Evolutionary conservation across 1,140 invertebrate genomes (phyloP).

Genomic region (Lepidotrigona ventralis): DNA sequence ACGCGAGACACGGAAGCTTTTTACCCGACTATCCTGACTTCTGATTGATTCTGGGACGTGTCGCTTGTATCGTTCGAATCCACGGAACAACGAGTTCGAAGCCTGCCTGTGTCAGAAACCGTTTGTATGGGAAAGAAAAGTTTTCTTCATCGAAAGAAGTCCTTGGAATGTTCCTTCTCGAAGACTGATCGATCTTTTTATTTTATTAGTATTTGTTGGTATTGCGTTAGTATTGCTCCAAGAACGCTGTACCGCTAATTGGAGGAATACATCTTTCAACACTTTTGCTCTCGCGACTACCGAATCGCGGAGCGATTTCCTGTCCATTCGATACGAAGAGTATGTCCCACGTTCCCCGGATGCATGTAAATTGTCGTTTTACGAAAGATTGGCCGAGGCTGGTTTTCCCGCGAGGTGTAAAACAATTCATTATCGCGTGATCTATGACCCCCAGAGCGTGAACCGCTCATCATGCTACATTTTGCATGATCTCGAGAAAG

Average conservation of each 20-base stretch:
- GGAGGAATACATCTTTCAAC: constrained; percentile 15
- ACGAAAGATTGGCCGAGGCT: constrained; percentile 54
- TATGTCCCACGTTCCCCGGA: constrained; percentile 38
- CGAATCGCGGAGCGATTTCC: background rate
- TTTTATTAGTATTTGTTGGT: background rate
- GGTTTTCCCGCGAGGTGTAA: constrained; percentile 74
- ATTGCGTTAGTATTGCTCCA: no score
- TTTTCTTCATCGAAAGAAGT: background rate
- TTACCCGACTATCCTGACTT: background rate
- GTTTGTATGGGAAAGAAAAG: background rate
- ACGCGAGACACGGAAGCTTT: constrained; percentile 24
- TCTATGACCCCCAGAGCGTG: constrained; percentile 72
- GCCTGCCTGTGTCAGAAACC: background rate
- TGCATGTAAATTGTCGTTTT: constrained; percentile 50
- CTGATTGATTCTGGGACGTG: background rate
- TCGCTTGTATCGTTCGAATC: background rate
- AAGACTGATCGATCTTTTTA: background rate
- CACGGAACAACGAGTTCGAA: background rate
- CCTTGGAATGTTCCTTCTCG: background rate
- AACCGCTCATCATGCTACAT: constrained; percentile 75
- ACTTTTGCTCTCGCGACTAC: background rate
- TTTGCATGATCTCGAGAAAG: constrained; percentile 69
- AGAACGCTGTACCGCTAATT: background rate
- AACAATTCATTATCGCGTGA: constrained; percentile 78
- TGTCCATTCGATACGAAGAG: constrained; percentile 40